Percentiles rank a stretch among this genome's conserved stretches.
Conservation (phyloP, 2,113 vertebrate species). For the Cyphomyrus discorhynchus region DNA sequence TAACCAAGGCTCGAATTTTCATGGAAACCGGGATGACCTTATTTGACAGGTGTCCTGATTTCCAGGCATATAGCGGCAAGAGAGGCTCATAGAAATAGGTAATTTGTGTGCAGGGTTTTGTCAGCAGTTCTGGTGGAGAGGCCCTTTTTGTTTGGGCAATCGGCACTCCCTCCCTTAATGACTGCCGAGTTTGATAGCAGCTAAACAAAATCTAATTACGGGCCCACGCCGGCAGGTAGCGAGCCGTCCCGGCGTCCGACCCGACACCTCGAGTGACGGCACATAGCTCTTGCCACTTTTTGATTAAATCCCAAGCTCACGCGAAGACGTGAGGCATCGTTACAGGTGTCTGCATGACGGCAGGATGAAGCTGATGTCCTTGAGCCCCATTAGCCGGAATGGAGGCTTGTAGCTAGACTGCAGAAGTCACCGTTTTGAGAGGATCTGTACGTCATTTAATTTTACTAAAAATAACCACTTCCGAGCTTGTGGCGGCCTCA, state of each 20-base stretch:
- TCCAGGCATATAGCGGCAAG: background rate
- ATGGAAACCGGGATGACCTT: constrained; percentile 16
- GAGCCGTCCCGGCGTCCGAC: constrained; percentile 12
- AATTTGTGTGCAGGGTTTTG: background rate
- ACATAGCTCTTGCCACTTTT: constrained; percentile 2
- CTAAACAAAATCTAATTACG: constrained; percentile 23
- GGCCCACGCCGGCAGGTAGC: background rate
- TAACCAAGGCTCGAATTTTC: background rate
- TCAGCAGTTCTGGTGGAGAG: background rate
- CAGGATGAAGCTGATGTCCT: constrained; percentile 15
- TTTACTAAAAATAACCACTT: constrained; percentile 18
- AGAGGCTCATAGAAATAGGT: background rate
- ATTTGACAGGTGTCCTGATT: constrained; percentile 7
- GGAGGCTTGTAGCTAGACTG: constrained; percentile 16
- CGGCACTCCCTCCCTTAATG: background rate
- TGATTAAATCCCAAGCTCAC: constrained; percentile 14
- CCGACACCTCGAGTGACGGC: constrained; percentile 11
- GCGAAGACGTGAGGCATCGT: background rate
- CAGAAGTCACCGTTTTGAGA: constrained; percentile 22
- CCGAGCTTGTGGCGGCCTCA: background rate
- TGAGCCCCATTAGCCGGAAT: constrained; percentile 16
- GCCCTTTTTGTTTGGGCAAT: background rate
- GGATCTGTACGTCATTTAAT: constrained; percentile 16
- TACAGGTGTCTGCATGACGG: constrained; percentile 9
- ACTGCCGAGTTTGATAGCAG: constrained; percentile 4